Conservation (phyloP, 2,888 invertebrate genomes). For the Drosophila pseudotakahashii region DNA sequence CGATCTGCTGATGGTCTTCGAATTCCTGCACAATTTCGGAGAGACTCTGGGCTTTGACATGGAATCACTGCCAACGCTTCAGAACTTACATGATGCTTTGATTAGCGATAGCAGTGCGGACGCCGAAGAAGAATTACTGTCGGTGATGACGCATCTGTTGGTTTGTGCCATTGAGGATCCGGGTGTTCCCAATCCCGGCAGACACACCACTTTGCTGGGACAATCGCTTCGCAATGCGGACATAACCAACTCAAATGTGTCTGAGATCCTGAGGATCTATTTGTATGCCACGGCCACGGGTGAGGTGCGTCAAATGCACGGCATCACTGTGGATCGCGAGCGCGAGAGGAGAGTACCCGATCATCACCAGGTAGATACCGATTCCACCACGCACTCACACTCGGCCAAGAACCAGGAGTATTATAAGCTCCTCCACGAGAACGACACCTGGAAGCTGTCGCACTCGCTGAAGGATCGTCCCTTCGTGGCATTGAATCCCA, state of each 20-base stretch:
- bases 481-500: constrained; percentile 93
- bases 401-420: constrained; percentile 91
- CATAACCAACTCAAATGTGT: constrained; percentile 95
- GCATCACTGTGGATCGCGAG: constrained; percentile 92
- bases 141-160: constrained; percentile 94
- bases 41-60: constrained; percentile 96
- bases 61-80: constrained; percentile 94
- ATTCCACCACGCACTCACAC: constrained; percentile 87
- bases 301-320: constrained; percentile 91
- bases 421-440: constrained; percentile 91
- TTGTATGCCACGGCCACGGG: constrained; percentile 95
- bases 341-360: constrained; percentile 92
- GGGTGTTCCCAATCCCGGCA: constrained; percentile 94
- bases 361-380: constrained; percentile 91
- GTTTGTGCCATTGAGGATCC: constrained; percentile 97
- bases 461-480: constrained; percentile 92
- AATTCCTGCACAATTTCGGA: constrained; percentile 98
- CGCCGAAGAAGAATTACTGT: constrained; percentile 93
- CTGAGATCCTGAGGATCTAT: constrained; percentile 96
- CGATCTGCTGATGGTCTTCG: constrained; percentile 96
- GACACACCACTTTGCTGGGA: constrained; percentile 95
- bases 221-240: constrained; percentile 95
- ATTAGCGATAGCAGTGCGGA: constrained; percentile 90
- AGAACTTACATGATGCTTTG: constrained; percentile 93
- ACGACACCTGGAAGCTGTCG: constrained; percentile 91